Evolutionary conservation across 2,888 invertebrate genomes (phyloP).

Genomic region (Cancer borealis): DNA sequence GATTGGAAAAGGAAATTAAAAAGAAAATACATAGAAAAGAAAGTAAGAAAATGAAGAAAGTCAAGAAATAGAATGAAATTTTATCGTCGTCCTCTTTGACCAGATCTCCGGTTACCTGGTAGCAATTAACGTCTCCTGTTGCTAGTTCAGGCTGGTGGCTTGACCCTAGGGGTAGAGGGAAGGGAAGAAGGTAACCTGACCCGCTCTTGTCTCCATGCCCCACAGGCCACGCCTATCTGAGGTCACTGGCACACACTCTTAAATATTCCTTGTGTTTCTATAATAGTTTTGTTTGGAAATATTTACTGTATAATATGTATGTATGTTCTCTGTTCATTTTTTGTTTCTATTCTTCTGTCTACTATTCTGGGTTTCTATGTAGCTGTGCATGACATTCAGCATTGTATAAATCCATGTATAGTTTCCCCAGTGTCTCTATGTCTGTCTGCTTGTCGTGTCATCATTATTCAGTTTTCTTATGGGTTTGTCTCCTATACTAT

Average conservation of each 20-base stretch:
- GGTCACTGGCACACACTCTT: not conserved
- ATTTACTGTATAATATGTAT: no score
- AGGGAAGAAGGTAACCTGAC: not conserved
- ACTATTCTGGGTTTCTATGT: no score
- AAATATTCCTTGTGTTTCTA: not conserved
- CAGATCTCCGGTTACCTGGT: not conserved
- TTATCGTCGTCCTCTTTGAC: not conserved
- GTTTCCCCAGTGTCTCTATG: conserved; percentile 46
- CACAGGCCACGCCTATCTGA: not conserved
- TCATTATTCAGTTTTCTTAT: not conserved
- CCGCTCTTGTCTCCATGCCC: not conserved
- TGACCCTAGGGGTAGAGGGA: not conserved
- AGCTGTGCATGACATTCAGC: not conserved
- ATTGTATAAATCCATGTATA: no score
- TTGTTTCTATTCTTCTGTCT: not conserved
- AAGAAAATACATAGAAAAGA: not conserved
- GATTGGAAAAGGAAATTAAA: not conserved
- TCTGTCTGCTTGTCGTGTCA: not conserved
- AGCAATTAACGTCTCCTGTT: conserved; percentile 37
- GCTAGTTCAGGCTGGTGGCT: not conserved
- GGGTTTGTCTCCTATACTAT: no score
- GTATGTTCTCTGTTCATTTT: no score
- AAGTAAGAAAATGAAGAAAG: not conserved
- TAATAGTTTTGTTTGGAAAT: not conserved
- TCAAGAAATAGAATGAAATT: not conserved